A percentile compares a stretch with the other conserved stretches of the same genome.
Conservation (phyloP, 2,113 vertebrate species). For the Polypterus senegalus region DNA sequence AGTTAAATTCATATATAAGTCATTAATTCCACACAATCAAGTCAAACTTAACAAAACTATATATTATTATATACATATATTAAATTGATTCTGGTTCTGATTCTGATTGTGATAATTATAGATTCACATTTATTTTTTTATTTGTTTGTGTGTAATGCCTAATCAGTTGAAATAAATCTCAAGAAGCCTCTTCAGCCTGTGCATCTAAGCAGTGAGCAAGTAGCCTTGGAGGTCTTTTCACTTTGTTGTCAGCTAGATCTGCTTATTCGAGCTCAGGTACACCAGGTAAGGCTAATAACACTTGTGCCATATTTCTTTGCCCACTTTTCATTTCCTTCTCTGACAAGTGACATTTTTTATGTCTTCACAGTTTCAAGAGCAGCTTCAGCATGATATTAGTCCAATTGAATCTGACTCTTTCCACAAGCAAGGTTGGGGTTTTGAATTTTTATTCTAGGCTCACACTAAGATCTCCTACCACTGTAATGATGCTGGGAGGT, state of each 20-base stretch:
- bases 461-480: too few relatives aligned
- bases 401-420: conserved; percentile 50
- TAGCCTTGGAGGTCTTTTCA: conserved; percentile 60
- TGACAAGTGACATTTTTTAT: background rate
- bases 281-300: conserved; percentile 36
- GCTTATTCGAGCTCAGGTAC: conserved; percentile 57
- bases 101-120: background rate
- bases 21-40: too few relatives aligned
- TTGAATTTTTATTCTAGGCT: too few relatives aligned
- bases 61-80: too few relatives aligned
- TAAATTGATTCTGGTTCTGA: too few relatives aligned
- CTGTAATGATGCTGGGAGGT: too few relatives aligned
- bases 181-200: conserved; percentile 53
- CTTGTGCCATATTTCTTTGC: too few relatives aligned
- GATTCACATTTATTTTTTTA: background rate
- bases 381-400: conserved; percentile 43
- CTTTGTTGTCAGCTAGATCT: conserved; percentile 60
- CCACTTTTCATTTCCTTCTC: background rate
- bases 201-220: conserved; percentile 52
- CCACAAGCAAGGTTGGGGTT: conserved; percentile 38
- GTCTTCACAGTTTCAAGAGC: conserved; percentile 45
- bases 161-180: conserved; percentile 49
- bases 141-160: background rate
- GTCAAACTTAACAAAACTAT: too few relatives aligned
- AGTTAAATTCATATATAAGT: too few relatives aligned